Evolutionary conservation across 2,797 vertebrate species (phyloP).

Genomic region (Scolopax bukidnonensis): DNA sequence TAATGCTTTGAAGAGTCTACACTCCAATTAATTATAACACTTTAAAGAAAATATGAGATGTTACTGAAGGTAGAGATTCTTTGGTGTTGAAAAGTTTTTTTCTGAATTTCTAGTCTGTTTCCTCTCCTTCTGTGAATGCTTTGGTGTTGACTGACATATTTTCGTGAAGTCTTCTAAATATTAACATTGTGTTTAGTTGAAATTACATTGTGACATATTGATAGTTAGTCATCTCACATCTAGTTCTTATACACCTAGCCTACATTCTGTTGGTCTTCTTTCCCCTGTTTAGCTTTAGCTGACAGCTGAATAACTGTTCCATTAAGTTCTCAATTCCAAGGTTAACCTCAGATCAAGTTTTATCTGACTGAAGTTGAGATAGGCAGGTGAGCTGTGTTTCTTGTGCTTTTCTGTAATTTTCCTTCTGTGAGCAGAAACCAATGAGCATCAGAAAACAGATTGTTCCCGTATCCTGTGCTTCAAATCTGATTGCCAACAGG

Average conservation of each 20-base stretch:
- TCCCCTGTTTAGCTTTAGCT: slow-evolving; percentile 27
- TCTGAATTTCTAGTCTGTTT: neutral
- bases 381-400: neutral
- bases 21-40: slow-evolving; percentile 57
- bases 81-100: neutral
- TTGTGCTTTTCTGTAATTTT: slow-evolving; percentile 16
- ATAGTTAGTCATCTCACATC: neutral
- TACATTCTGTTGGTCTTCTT: neutral
- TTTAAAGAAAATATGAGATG: slow-evolving; percentile 45
- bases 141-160: slow-evolving; percentile 14
- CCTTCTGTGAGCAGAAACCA: neutral
- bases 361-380: neutral
- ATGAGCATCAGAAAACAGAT: neutral
- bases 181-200: neutral
- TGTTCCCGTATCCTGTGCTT: neutral
- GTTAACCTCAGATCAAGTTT: slow-evolving; percentile 16
- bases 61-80: slow-evolving; percentile 8
- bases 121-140: neutral
- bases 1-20: slow-evolving; percentile 27
- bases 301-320: slow-evolving; percentile 45
- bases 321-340: slow-evolving; percentile 39
- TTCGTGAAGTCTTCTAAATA: slow-evolving; percentile 28
- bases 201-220: neutral
- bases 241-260: neutral
- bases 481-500: neutral